These are phyloP conservation scores for Melanotaenia nigrans DNA, from an alignment of 2,797 vertebrate genomes.

Conservation along the genomic window DNA sequence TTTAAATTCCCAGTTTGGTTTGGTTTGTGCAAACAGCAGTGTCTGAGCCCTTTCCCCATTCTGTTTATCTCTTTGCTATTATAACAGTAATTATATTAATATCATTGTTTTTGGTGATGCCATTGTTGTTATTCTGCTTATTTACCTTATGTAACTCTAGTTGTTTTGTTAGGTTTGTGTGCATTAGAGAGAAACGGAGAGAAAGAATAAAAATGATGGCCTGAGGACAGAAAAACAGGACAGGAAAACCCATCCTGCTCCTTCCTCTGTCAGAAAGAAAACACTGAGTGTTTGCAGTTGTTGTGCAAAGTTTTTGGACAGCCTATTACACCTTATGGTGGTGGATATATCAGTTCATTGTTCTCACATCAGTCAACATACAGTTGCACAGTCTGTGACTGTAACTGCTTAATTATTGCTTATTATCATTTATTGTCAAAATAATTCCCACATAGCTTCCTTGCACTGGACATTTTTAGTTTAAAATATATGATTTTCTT, in stretches of 20 bases:
- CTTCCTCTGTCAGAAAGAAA: conserved; percentile 39
- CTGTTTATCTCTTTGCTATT: conserved; percentile 11
- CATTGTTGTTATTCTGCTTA: not conserved
- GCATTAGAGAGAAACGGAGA: not conserved
- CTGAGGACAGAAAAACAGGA: conserved; percentile 36
- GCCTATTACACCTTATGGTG: conserved; percentile 38
- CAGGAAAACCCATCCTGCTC: conserved; percentile 29
- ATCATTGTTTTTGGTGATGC: conserved; percentile 14
- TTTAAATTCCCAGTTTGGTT: conserved; percentile 45
- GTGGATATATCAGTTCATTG: not conserved
- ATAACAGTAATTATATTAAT: conserved; percentile 2
- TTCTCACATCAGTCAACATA: conserved; percentile 1
- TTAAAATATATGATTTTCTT: conserved; percentile 19
- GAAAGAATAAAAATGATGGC: conserved; percentile 33
- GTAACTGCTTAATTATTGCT: conserved; percentile 14
- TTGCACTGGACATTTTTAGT: conserved; percentile 4
- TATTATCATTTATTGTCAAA: conserved; percentile 27
- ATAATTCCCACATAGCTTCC: conserved; percentile 13
- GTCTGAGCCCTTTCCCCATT: conserved; percentile 20
- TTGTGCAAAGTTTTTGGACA: conserved; percentile 43
- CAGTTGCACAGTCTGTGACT: conserved; percentile 1
- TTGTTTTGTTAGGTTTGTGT: conserved; percentile 4
- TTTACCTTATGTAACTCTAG: conserved; percentile 6
- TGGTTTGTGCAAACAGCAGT: conserved; percentile 27
- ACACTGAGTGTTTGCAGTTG: conserved; percentile 10